Evolutionary conservation across 2,797 vertebrate genomes (phyloP), one percentile per base, ranked within the genome.

Genomic region (Ibycter americanus): DNA sequence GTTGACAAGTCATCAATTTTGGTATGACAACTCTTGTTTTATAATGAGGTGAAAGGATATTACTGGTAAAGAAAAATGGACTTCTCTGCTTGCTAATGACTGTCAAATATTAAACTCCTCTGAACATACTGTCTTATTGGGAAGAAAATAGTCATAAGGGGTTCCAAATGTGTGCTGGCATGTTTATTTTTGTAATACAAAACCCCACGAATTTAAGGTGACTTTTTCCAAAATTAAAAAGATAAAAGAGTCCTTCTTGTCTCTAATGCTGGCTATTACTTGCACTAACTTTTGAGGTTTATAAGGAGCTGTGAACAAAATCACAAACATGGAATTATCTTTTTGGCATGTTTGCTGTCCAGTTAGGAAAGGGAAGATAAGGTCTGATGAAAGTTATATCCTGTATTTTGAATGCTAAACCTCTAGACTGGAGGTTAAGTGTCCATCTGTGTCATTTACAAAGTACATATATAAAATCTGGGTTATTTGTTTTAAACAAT

Each of bases 41-140:
- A 97, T 96, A 97, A 98, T 96, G 96, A 97, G 95, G 96, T 96
- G 95, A 97, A 97, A 97, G 96, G 89, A 96, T 95, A 97, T 89
- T 94, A 83, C 59, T 95, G 65, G 62, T 95, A 87, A 73, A 93
- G 91, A 89, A 85, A 96, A 96, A 96, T 4, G 85, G 95, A 96
- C 95, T 96, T 72, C 51, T 95, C 85, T 96, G 31, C 91, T 97
- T 96, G 92, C 94, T 97, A 96, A 97, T 29, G 61, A 94, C 89
- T 98, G 96, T 97, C 97, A 98, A 90, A 81, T 95, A 95, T 77
- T 88, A 90, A 94, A 88, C 79, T 87, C 58, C 58, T 54, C 96
- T 86, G 47, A 97, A 94, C 38, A 93, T 89, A 84, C 92, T 76
- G 44, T 96, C 87, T 97, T 86, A 49, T 20, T 80, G 92, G 87